Conservation (phyloP, 64 coral and sea anemone species). For the Montipora sp. region DNA sequence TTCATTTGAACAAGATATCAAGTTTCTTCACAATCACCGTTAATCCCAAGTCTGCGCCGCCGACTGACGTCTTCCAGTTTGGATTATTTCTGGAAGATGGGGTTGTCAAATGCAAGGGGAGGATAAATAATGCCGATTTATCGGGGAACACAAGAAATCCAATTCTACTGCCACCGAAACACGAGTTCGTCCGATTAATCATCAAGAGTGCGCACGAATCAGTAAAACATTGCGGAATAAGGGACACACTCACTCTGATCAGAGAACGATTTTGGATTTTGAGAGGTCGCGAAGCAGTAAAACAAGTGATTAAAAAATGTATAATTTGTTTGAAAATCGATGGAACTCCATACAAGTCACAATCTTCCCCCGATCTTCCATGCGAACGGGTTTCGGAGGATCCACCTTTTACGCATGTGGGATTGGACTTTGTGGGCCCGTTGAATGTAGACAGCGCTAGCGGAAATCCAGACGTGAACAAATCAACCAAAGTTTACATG, state of each 20-base stretch:
- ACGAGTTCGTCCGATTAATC: not conserved
- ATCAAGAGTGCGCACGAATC: slow-evolving; percentile 26
- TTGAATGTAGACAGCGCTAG: slow-evolving; percentile 7
- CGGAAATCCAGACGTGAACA: not conserved
- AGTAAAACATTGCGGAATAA: slow-evolving; percentile 41
- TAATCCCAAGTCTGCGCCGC: not conserved
- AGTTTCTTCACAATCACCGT: not conserved
- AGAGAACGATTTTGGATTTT: slow-evolving; percentile 51
- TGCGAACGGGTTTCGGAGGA: slow-evolving; percentile 53
- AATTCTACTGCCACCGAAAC: slow-evolving; percentile 33
- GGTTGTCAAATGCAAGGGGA: slow-evolving; percentile 7
- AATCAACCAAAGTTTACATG: slow-evolving; percentile 3
- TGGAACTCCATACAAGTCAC: not conserved
- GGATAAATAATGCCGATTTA: slow-evolving; percentile 29
- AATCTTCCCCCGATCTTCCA: not conserved
- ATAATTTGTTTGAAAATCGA: slow-evolving; percentile 12
- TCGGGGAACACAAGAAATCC: slow-evolving; percentile 23
- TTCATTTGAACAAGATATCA: slow-evolving; percentile 18
- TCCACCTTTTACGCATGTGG: slow-evolving; percentile 55
- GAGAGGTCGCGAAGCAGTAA: slow-evolving; percentile 33
- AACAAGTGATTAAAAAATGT: slow-evolving; percentile 26
- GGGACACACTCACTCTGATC: slow-evolving; percentile 28
- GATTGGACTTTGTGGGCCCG: slow-evolving; percentile 36
- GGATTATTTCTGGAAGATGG: slow-evolving; percentile 16
- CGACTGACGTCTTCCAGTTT: slow-evolving; percentile 6